Percentiles rank a stretch among this genome's conserved stretches.
Conservation (phyloP, 2,888 invertebrate genomes). For the Macrosiphum euphorbiae region DNA sequence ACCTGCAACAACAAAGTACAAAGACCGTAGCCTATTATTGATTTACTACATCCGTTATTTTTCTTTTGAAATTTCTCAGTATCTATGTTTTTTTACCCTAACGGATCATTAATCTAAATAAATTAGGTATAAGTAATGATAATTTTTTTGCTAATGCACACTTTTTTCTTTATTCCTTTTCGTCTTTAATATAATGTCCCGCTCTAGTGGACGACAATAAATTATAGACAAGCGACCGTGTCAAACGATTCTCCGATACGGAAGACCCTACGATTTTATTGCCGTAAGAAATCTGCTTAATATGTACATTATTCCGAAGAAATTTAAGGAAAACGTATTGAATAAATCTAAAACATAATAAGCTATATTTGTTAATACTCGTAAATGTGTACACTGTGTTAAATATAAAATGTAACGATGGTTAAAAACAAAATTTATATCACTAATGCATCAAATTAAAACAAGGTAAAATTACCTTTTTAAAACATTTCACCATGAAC, state of each 20-base stretch:
- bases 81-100: background rate
- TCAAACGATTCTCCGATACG: slow-evolving; percentile 26
- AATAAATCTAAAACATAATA: background rate
- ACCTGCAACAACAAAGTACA: background rate
- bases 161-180: background rate
- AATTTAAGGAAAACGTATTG: background rate
- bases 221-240: slow-evolving; percentile 42
- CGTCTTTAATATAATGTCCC: slow-evolving; percentile 29
- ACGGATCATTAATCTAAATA: slow-evolving; percentile 49
- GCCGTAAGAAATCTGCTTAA: slow-evolving; percentile 46
- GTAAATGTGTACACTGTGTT: background rate
- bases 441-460: slow-evolving; percentile 34
- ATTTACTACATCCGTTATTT: slow-evolving; percentile 47
- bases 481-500: background rate
- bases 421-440: slow-evolving; percentile 23
- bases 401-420: background rate
- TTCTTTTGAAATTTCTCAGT: background rate
- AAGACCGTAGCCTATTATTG: slow-evolving; percentile 19
- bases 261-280: slow-evolving; percentile 32
- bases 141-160: slow-evolving; percentile 26
- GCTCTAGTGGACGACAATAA: slow-evolving; percentile 34
- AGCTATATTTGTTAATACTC: background rate
- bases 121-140: slow-evolving; percentile 38
- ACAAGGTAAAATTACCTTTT: background rate
- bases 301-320: background rate